phyloP scores from a whole-genome alignment of 2,888 invertebrate species.

The Drosophila infuscata region DNA sequence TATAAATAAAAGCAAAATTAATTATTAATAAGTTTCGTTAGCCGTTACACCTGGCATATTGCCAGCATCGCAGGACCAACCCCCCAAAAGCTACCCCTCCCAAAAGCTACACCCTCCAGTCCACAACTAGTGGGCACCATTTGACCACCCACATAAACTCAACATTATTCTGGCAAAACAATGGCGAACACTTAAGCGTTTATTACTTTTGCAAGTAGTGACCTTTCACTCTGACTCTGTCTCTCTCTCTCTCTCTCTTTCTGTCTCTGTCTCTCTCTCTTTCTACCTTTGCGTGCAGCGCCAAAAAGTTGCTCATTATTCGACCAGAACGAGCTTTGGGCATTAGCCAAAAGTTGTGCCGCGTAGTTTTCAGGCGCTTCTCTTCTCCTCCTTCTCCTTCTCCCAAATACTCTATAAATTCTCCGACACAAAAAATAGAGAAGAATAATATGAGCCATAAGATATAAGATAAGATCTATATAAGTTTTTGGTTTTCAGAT shows the following conservation, averaged over 20 bases:
- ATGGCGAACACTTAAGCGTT: slow-evolving; percentile 64
- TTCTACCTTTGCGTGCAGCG: slow-evolving; percentile 39
- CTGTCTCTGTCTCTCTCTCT: background rate
- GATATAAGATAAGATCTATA: background rate
- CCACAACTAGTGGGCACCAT: background rate
- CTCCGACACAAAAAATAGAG: background rate
- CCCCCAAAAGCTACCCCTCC: background rate
- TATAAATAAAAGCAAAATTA: slow-evolving; percentile 62
- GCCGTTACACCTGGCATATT: slow-evolving; percentile 29
- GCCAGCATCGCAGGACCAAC: slow-evolving; percentile 26
- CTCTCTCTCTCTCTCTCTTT: background rate
- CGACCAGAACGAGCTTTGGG: slow-evolving; percentile 52
- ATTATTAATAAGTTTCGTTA: slow-evolving; percentile 63
- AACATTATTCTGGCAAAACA: slow-evolving; percentile 42
- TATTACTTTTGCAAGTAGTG: slow-evolving; percentile 63
- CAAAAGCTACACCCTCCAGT: no score
- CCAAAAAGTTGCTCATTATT: slow-evolving; percentile 52
- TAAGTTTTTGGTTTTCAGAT: background rate
- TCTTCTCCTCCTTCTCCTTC: background rate
- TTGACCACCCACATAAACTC: background rate
- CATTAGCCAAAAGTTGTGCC: slow-evolving; percentile 61
- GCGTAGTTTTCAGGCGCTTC: slow-evolving; percentile 36
- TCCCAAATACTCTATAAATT: background rate
- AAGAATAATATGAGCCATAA: background rate
- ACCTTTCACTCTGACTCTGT: slow-evolving; percentile 4